These are phyloP conservation scores for Hetaerina americana DNA, from an alignment of 1,140 invertebrate genomes.

Conservation along the genomic window DNA sequence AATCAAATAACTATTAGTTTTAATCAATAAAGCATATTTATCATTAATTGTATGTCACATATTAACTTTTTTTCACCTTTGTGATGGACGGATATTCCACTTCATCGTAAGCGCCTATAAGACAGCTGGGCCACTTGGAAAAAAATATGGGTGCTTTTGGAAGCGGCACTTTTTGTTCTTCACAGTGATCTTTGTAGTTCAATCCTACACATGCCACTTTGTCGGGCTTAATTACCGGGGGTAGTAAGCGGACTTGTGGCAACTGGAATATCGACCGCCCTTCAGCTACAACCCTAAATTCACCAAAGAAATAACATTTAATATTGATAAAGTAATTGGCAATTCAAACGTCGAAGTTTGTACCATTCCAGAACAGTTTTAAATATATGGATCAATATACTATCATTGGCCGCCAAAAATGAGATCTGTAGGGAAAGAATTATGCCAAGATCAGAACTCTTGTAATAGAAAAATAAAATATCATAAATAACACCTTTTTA, in stretches of 20 bases:
- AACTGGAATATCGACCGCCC: conserved; percentile 35
- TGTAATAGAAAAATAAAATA: too few species aligned
- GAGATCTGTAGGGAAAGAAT: too few species aligned
- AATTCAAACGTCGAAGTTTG: background rate
- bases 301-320: background rate
- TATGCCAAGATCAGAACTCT: too few species aligned
- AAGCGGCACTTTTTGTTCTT: conserved; percentile 55
- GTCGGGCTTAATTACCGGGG: conserved; percentile 55
- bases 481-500: too few species aligned
- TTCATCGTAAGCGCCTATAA: conserved; percentile 61
- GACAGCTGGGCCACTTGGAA: conserved; percentile 63
- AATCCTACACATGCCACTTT: conserved; percentile 67
- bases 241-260: conserved; percentile 39
- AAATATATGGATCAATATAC: too few species aligned
- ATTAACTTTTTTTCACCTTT: conserved; percentile 7
- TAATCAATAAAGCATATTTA: too few species aligned
- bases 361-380: too few species aligned
- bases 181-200: conserved; percentile 66
- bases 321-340: background rate
- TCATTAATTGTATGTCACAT: background rate
- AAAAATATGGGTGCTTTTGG: conserved; percentile 65
- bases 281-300: conserved; percentile 39
- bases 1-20: too few species aligned
- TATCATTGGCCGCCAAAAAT: too few species aligned
- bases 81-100: conserved; percentile 49